Evolutionary conservation across 2,888 invertebrate species (phyloP).

Genomic region (Drosophila borealis): DNA sequence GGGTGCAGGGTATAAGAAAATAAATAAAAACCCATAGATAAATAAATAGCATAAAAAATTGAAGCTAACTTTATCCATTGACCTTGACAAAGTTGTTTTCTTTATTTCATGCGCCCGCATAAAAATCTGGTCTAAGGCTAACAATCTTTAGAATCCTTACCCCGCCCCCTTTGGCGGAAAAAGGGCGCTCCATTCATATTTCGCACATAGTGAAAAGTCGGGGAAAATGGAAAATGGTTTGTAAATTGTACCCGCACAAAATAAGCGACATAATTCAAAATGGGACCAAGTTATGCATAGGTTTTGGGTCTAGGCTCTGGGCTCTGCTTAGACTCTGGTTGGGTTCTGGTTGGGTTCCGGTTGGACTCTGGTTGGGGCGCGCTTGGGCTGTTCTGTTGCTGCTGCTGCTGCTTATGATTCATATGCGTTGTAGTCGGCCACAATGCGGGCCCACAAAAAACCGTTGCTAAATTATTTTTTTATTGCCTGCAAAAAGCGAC

Average conservation of each 20-base stretch:
- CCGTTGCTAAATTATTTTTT: slow-evolving; percentile 73
- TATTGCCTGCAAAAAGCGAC: slow-evolving; percentile 64
- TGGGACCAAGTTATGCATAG: slow-evolving; percentile 36
- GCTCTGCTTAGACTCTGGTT: not conserved
- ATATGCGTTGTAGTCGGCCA: slow-evolving; percentile 49
- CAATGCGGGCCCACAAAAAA: slow-evolving; percentile 43
- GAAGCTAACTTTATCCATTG: slow-evolving; percentile 63
- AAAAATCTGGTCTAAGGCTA: slow-evolving; percentile 20
- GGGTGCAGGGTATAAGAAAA: not conserved
- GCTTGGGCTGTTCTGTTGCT: not conserved
- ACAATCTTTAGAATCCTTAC: slow-evolving; percentile 19
- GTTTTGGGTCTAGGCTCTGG: slow-evolving; percentile 9
- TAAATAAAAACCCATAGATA: slow-evolving; percentile 14
- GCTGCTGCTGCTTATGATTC: slow-evolving; percentile 57
- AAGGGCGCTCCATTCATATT: slow-evolving; percentile 23
- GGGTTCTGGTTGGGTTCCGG: not conserved
- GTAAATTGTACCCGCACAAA: slow-evolving; percentile 57
- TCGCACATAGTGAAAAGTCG: slow-evolving; percentile 40
- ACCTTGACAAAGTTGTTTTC: slow-evolving; percentile 64
- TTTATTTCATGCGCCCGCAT: slow-evolving; percentile 36
- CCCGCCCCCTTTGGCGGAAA: not conserved
- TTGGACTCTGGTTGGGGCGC: not conserved
- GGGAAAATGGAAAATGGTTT: slow-evolving; percentile 46
- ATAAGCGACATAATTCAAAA: slow-evolving; percentile 63
- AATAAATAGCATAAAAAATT: slow-evolving; percentile 17